These are phyloP conservation scores for Drosophila leontia DNA, from an alignment of 1,140 invertebrate genomes.

Conservation along the genomic window DNA sequence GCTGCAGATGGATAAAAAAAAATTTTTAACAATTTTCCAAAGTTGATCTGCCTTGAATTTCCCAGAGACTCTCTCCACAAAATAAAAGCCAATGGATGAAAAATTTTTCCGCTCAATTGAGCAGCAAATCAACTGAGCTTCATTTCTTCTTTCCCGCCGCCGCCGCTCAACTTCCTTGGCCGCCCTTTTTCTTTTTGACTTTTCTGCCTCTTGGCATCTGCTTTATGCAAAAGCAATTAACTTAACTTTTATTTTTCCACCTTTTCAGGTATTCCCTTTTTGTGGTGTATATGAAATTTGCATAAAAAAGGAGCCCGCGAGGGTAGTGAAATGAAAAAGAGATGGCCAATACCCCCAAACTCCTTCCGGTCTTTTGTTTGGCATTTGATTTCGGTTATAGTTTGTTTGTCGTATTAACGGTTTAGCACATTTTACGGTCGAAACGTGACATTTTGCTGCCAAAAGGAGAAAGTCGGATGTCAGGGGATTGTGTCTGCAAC, in stretches of 20 bases:
- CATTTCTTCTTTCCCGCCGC: constrained; percentile 6
- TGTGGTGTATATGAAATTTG: constrained; percentile 37
- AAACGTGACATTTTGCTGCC: constrained; percentile 72
- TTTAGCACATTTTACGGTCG: constrained; percentile 70
- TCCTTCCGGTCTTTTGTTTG: constrained; percentile 32
- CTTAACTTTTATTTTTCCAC: constrained; percentile 58
- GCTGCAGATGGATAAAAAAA: constrained; percentile 11
- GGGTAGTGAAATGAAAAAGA: constrained; percentile 12
- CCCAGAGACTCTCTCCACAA: constrained; percentile 25
- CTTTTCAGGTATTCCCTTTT: constrained; percentile 36
- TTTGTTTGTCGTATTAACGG: constrained; percentile 62
- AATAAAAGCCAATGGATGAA: constrained; percentile 74
- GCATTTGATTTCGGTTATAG: constrained; percentile 38
- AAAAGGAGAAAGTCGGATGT: constrained; percentile 20
- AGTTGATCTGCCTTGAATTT: constrained; percentile 18
- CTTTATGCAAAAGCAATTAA: constrained; percentile 78
- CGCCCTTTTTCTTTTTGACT: constrained; percentile 12
- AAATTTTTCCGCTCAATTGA: constrained; percentile 75
- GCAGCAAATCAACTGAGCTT: constrained; percentile 60
- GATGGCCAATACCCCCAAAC: constrained; percentile 13
- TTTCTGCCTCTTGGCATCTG: constrained; percentile 50
- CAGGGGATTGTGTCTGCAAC: constrained; percentile 31
- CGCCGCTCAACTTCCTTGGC: constrained; percentile 23
- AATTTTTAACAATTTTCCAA: constrained; percentile 19
- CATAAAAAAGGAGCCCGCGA: constrained; percentile 29